These are phyloP conservation scores for Lacerta agilis DNA, from an alignment of 2,797 vertebrate species.

Conservation along the genomic window DNA sequence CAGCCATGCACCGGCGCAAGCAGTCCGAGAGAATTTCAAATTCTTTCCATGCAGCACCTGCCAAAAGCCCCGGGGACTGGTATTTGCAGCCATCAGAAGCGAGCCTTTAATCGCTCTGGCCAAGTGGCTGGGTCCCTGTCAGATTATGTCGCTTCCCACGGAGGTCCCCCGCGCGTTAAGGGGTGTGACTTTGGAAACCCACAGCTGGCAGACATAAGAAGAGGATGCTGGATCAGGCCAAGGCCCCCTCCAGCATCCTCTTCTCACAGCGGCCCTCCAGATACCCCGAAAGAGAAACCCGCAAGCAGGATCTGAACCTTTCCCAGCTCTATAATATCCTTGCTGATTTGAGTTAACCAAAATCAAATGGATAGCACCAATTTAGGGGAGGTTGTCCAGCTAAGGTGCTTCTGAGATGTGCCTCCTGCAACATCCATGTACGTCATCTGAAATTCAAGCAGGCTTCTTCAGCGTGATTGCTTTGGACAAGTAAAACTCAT, in stretches of 20 bases:
- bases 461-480: no score
- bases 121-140: neutral
- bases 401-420: no score
- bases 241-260: no score
- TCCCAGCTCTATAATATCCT: no score
- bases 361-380: no score
- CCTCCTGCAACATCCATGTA: neutral
- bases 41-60: neutral
- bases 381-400: no score
- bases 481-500: no score
- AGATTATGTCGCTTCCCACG: neutral
- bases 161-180: neutral
- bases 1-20: no score
- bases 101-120: neutral
- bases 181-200: neutral
- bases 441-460: neutral
- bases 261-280: no score
- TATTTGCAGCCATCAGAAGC: neutral
- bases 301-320: no score
- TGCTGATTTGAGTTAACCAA: no score
- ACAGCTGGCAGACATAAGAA: neutral
- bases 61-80: neutral
- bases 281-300: no score
- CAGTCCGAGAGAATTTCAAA: neutral
- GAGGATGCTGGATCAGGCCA: neutral